Evolutionary conservation across 2,113 vertebrate genomes (phyloP).

Genomic region (Hipposideros armiger): DNA sequence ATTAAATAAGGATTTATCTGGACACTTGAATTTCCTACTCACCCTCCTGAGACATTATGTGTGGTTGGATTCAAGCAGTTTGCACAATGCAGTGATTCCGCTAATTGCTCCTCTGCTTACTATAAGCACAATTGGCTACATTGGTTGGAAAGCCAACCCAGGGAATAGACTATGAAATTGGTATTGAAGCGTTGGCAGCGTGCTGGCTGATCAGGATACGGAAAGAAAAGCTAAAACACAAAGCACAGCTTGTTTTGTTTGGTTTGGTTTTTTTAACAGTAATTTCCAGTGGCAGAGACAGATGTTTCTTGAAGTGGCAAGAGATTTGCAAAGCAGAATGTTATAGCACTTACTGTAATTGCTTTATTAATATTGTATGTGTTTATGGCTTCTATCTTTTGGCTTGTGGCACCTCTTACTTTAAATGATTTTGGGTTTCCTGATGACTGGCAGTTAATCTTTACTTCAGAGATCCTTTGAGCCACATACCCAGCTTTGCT

Average conservation of each 20-base stretch:
- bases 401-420: slow-evolving; percentile 63
- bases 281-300: slow-evolving; percentile 82
- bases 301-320: slow-evolving; percentile 83
- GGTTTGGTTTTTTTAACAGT: slow-evolving; percentile 58
- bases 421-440: slow-evolving; percentile 70
- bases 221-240: slow-evolving; percentile 67
- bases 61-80: slow-evolving; percentile 40
- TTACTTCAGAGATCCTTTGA: slow-evolving; percentile 51
- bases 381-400: slow-evolving; percentile 72
- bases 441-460: slow-evolving; percentile 67
- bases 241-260: slow-evolving; percentile 78
- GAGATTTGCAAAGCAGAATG: slow-evolving; percentile 81
- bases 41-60: background rate
- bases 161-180: slow-evolving; percentile 75
- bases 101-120: slow-evolving; percentile 71
- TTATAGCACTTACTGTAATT: slow-evolving; percentile 82
- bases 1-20: slow-evolving; percentile 52
- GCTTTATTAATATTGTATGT: slow-evolving; percentile 84
- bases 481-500: background rate
- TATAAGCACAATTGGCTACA: slow-evolving; percentile 64
- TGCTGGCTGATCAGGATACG: slow-evolving; percentile 44
- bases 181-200: slow-evolving; percentile 71
- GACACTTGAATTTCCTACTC: slow-evolving; percentile 29
- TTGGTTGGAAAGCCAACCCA: slow-evolving; percentile 64
- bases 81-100: background rate